phyloP scores from a whole-genome alignment of 2,113 vertebrate species.

The Peromyscus californicus region DNA sequence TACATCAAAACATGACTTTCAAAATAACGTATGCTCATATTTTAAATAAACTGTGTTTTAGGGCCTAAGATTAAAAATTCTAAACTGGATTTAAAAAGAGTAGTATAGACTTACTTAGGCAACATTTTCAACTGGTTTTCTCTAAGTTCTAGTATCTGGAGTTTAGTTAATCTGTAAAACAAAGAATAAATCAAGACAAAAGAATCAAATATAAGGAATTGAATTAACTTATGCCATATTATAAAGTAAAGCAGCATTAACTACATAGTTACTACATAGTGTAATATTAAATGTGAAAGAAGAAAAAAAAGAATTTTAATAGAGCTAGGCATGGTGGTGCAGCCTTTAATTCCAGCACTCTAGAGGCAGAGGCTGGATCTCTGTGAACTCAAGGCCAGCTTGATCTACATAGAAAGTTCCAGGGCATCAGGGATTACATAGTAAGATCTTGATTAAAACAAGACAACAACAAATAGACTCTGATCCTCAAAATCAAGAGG shows the following conservation, averaged over 20 bases:
- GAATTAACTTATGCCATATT: conserved; percentile 30
- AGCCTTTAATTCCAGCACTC: background rate
- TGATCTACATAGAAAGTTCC: background rate
- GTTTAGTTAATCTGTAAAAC: conserved; percentile 94
- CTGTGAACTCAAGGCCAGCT: background rate
- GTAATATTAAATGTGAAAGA: conserved; percentile 29
- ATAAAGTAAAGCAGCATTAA: conserved; percentile 28
- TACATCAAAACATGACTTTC: conserved; percentile 46
- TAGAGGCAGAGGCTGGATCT: background rate
- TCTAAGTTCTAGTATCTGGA: conserved; percentile 98
- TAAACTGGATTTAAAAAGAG: conserved; percentile 21
- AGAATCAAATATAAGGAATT: conserved; percentile 54
- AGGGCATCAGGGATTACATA: background rate
- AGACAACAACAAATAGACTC: background rate
- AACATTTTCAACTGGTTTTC: conserved; percentile 99
- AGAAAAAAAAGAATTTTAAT: background rate
- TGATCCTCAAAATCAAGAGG: background rate
- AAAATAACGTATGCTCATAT: conserved; percentile 52
- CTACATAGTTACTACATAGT: background rate
- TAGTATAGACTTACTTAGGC: conserved; percentile 95
- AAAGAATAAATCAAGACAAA: conserved; percentile 64
- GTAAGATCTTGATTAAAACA: background rate
- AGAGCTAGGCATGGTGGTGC: background rate
- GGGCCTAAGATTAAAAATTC: conserved; percentile 48
- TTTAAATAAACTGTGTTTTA: conserved; percentile 48